Base-by-base conservation (phyloP, 2,888 invertebrate species). In the Crematogaster levior region DNA sequence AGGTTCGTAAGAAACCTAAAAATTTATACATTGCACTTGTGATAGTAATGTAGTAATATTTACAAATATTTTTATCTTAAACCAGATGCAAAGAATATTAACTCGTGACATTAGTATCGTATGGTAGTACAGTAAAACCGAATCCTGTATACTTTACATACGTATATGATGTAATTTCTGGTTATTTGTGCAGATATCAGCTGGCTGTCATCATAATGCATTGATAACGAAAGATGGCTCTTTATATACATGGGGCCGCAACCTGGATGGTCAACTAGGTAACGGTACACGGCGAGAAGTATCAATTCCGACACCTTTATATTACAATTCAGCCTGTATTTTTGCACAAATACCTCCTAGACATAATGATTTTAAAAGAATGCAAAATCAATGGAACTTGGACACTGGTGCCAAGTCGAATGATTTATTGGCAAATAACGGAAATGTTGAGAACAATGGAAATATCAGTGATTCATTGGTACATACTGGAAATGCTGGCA, bases 201-300 rank as follows among this genome's bases (percentile, higher is more conserved):
- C 97, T 81, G 98, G 98, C 0, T 97, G 97, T 94, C 97, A 98
- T 92, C 98, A 99, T 93, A 97, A 97, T 53, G 96, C 97, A 56
- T 94, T 98, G 72, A 93, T 98, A 68, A 97, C 97, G 58, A 96
- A 96, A 74, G 95, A 96, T 73, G 97, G 97, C 6, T 95, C 96
- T 9, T 94, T 98, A 1, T 98, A 97, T 90, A 96, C 97, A 0
- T 98, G 98, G 98, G 98, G 99, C 1, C 96, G 98, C 85, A 98
- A 98, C 94, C 96, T 98, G 85, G 98, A 99, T 92, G 98, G 98
- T 48, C 99, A 99, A 93, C 95, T 99, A 75, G 98, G 98, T 27
- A 96, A 96, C 81, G 97, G 97, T 3, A 96, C 96, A 84, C 95
- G 96, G 84, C 96, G 95, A 85, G 96, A 96, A 90, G 95, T 96